Conservation (phyloP, 64 coral and sea anemone genomes). For the Dendronephthya gigantea region DNA sequence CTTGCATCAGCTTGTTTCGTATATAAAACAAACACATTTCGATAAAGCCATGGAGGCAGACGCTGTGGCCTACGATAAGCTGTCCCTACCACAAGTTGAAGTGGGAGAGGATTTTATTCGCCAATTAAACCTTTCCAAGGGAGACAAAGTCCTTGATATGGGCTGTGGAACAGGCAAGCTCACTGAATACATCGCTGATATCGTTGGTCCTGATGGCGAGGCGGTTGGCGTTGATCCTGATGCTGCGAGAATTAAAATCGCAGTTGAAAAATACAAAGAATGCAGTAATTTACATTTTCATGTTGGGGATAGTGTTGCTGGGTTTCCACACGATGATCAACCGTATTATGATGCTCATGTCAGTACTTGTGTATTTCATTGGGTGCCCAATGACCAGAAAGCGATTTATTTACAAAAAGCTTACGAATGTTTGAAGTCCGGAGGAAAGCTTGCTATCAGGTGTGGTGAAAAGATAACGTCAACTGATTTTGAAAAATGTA, state of each 20-base stretch:
- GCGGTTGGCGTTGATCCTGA: background rate
- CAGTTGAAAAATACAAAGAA: background rate
- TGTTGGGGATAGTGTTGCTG: background rate
- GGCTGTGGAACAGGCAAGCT: background rate
- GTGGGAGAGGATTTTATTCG: background rate
- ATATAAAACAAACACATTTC: too few species aligned
- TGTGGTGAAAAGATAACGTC: too few species aligned
- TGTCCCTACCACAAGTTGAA: background rate
- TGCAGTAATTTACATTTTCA: background rate
- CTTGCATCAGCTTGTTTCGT: too few species aligned
- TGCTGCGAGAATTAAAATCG: background rate
- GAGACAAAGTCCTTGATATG: background rate
- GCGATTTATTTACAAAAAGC: background rate
- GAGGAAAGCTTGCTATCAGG: background rate
- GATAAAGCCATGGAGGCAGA: slow-evolving; percentile 16
- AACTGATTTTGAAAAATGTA: too few species aligned
- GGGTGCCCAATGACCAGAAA: background rate
- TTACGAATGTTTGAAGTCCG: background rate
- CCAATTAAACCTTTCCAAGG: background rate
- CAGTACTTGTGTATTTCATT: background rate
- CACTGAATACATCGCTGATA: background rate
- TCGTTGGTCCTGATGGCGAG: background rate
- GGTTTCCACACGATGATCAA: background rate
- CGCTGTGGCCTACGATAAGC: background rate
- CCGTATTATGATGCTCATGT: background rate